Base-by-base conservation (phyloP, 1,140 invertebrate genomes). In the Elysia chlorotica region DNA sequence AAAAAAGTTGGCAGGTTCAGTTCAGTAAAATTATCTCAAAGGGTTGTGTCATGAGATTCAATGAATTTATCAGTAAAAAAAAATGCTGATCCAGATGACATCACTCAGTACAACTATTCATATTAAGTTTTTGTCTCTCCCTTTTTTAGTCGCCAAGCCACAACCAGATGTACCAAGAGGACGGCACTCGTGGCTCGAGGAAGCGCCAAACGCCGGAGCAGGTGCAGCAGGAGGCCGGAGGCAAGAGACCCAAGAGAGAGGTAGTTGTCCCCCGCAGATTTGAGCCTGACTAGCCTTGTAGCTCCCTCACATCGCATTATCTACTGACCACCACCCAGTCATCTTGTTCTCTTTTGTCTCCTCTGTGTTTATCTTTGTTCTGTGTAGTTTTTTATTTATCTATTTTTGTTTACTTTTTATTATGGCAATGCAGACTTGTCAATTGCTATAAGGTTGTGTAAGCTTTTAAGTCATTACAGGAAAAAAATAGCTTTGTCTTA, bases 231-330 rank as follows among this genome's bases (percentile, higher is more conserved):
- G 67, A 69, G 23, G 14, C 62, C 10, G 5, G n/a, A 2, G 56
- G 37, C 41, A 81, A 81, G 48, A 73, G 83, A 37, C 79, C 82
- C 0, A 80, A 78, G 65, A 72, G 84, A 72, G 83, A 85, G 83
- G 83, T 85, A 84, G 80, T 83, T 75, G 79, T 76, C 56, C 84
- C 84, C 65, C 76, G 77, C 30, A 78, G 83, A 76, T 85, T 81
- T 73, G n/a, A n/a, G n/a, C 73, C 83, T 53, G 79, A 83, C 71
- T 85, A 75, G 70, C 38, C 36, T 19, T 61, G 2, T 33, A 23
- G 21, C 61, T 31, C 61, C 31, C 17, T 33, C 28, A 21, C 61
- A 21, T 31, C 31, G 21, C n/a, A 23, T 28, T 31, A 2, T 31
- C 10, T 31, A 28, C 61, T n/a, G 25, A 10, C 61, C 61, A 6